Evolutionary conservation across 2,113 vertebrate genomes (phyloP).

Genomic region (Myrmecophaga tridactyla): DNA sequence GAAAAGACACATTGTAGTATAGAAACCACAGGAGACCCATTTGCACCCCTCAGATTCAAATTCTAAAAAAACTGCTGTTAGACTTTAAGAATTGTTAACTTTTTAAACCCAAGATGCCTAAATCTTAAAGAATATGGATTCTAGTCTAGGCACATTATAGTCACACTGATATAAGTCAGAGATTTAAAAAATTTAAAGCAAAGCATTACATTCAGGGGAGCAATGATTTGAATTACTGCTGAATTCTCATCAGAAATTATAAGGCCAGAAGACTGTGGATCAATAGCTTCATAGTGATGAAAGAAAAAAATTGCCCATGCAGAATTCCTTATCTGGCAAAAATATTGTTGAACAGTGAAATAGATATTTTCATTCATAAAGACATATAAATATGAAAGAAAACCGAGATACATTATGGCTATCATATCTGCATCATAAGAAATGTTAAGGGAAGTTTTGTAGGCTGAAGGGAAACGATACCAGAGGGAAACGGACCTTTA

Average conservation of each 20-base stretch:
- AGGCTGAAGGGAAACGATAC: not conserved
- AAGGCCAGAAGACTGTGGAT: not conserved
- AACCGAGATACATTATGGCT: not conserved
- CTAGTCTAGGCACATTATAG: not conserved
- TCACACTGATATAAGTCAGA: conserved; percentile 6
- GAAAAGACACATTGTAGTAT: not conserved
- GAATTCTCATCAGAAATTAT: not conserved
- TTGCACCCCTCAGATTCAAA: not conserved
- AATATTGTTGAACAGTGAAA: not conserved
- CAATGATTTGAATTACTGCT: not conserved
- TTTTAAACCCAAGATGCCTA: not conserved
- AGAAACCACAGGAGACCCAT: not conserved
- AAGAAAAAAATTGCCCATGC: not conserved
- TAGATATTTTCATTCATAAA: not conserved
- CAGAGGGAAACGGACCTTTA: not conserved
- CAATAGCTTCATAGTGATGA: not conserved
- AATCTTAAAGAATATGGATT: not conserved
- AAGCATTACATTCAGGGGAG: not conserved
- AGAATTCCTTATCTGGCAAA: not conserved
- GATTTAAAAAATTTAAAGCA: not conserved
- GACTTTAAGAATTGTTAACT: not conserved
- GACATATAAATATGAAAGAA: not conserved
- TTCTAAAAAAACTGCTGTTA: not conserved
- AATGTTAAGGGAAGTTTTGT: not conserved
- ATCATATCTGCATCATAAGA: not conserved